phyloP scores from a whole-genome alignment of 2,888 invertebrate species.

The Leucania comma region DNA sequence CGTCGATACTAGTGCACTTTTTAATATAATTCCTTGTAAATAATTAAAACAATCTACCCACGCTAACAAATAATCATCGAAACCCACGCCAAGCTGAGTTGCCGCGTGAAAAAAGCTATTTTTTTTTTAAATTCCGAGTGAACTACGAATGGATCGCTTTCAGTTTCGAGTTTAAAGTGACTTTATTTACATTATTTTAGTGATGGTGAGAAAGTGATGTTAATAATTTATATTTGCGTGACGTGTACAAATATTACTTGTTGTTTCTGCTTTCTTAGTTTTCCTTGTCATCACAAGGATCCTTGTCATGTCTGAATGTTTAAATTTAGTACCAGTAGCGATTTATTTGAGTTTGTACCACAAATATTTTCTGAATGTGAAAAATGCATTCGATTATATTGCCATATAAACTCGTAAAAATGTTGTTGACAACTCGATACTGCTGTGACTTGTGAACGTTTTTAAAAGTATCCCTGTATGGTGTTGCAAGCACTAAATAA shows the following conservation, averaged over 20 bases:
- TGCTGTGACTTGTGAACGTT: background rate
- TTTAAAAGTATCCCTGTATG: slow-evolving; percentile 3
- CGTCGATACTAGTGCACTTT: slow-evolving; percentile 65
- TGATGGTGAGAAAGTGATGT: background rate
- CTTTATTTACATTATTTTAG: background rate
- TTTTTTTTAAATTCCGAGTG: background rate
- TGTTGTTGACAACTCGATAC: background rate
- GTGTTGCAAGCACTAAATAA: slow-evolving; percentile 37
- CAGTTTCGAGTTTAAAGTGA: slow-evolving; percentile 28
- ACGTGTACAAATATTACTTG: background rate
- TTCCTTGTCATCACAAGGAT: background rate
- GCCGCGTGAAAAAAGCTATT: slow-evolving; percentile 69
- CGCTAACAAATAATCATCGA: slow-evolving; percentile 83
- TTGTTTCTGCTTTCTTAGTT: background rate
- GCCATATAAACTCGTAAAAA: background rate
- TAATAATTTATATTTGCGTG: background rate
- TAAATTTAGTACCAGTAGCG: background rate
- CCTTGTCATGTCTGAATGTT: too few species aligned
- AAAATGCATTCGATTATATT: background rate
- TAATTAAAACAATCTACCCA: slow-evolving; percentile 81
- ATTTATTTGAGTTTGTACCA: background rate
- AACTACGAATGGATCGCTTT: slow-evolving; percentile 1
- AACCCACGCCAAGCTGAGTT: slow-evolving; percentile 88
- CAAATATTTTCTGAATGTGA: background rate
- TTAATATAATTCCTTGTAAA: slow-evolving; percentile 66